Evolutionary conservation across 1,140 invertebrate species (phyloP), one percentile per base, ranked within the genome.

Genomic region (Triops cancriformis): DNA sequence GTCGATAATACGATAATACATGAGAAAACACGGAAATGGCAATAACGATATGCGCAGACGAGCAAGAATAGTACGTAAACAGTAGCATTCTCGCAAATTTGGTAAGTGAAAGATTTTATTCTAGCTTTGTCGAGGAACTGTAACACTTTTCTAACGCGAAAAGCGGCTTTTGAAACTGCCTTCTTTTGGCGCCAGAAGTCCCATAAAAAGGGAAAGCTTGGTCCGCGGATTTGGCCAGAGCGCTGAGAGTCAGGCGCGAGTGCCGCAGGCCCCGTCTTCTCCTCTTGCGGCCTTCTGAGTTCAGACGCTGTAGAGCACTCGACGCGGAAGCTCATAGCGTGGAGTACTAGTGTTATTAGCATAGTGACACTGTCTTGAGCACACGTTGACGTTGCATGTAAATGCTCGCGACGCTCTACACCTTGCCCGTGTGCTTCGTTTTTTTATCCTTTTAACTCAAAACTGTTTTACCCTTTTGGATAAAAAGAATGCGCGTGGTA

Each of bases 221-320:
- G 23, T n/a, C 51, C 51, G 51, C 51, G 51, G 51, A 18, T 64
- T 23, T 64, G 31, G 31, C 18, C 9, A 23, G 51, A 18, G 51
- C 14, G 23, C 51, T 5, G 23, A 64, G 51, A 23, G 51, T 64
- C 31, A 2, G 51, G 18, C n/a, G 18, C 23, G 14, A 64, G 51
- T 23, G 51, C 51, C 51, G 51, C 18, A 64, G 51, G 51, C 51
- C 51, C 51, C 51, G 51, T 64, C 51, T 18, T 64, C 51, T 64
- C 18, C 7, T 37, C 31, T 37, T 37, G 31, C 51, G 51, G 51
- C 51, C 51, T 64, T 64, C 51, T 12, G 51, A 64, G 51, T 64
- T 64, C 51, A 64, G 51, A 64, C 51, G 51, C 51, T 64, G 51
- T 64, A 64, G 51, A 64, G 51, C 51, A 64, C 51, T 64, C 51